phyloP scores from a whole-genome alignment of 2,797 vertebrate species.

The Malurus splendens region DNA sequence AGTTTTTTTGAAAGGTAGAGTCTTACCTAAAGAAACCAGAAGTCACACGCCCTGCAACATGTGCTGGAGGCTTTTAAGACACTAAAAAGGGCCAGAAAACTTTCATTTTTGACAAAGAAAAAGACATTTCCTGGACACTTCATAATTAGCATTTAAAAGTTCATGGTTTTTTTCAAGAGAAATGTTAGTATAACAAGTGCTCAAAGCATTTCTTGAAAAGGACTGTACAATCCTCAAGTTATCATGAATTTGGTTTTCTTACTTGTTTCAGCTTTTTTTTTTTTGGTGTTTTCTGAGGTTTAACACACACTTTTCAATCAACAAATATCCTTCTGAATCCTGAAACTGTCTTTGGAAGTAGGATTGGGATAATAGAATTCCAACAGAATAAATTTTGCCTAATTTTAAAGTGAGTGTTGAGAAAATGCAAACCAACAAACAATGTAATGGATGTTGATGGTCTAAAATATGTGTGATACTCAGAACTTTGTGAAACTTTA shows the following conservation, averaged over 20 bases:
- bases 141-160: not conserved
- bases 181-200: not conserved
- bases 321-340: not conserved
- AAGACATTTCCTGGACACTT: not conserved
- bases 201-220: not conserved
- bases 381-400: not conserved
- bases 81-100: not conserved
- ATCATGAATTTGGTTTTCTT: not conserved
- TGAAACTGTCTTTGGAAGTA: not conserved
- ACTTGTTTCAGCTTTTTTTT: not conserved
- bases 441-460: not conserved
- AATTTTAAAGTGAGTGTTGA: not conserved
- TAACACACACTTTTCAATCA: not conserved
- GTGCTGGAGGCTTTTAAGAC: not conserved
- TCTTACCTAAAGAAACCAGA: conserved; percentile 39
- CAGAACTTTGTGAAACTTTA: not conserved
- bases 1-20: conserved; percentile 51
- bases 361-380: not conserved
- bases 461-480: not conserved
- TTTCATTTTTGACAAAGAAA: not conserved
- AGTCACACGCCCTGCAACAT: not conserved
- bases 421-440: not conserved
- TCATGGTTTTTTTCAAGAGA: not conserved
- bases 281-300: not conserved
- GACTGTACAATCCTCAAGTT: not conserved